Percentiles rank a stretch among this genome's conserved stretches.
Evolutionary conservation across 2,113 vertebrate species (phyloP).

Genomic region (Donacobius atricapilla): DNA sequence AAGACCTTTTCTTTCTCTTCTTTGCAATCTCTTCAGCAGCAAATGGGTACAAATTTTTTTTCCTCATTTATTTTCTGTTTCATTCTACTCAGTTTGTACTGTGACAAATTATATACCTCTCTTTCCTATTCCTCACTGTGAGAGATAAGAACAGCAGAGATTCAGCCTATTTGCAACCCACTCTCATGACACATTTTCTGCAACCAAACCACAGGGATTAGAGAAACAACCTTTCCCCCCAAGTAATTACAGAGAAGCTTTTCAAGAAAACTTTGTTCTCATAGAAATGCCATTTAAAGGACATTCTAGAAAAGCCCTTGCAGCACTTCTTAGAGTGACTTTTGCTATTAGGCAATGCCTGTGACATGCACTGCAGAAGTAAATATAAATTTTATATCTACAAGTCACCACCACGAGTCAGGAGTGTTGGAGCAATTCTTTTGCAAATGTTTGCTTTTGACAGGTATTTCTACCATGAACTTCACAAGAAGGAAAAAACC

Average conservation of each 20-base stretch:
- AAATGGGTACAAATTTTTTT: not conserved
- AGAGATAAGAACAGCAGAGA: not conserved
- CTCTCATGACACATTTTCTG: not conserved
- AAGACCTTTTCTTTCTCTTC: not conserved
- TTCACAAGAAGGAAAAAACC: not conserved
- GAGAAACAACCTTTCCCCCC: not conserved
- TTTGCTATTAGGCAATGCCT: not conserved
- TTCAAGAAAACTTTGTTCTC: not conserved
- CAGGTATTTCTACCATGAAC: not conserved
- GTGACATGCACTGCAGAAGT: not conserved
- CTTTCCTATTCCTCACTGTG: not conserved
- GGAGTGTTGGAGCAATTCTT: not conserved
- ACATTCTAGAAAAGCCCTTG: not conserved
- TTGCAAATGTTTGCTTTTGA: not conserved
- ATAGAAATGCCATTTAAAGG: not conserved
- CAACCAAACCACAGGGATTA: not conserved
- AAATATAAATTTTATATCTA: not conserved
- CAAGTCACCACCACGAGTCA: not conserved
- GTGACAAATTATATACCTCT: not conserved
- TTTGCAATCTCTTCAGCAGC: not conserved
- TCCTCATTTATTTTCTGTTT: not conserved
- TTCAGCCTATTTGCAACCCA: not conserved
- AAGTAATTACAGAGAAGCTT: not conserved
- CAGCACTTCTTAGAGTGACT: not conserved
- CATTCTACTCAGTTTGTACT: not conserved